Percentiles rank a stretch among this genome's conserved stretches.
Conservation (phyloP, 2,113 vertebrate species). For the Ameiurus melas region DNA sequence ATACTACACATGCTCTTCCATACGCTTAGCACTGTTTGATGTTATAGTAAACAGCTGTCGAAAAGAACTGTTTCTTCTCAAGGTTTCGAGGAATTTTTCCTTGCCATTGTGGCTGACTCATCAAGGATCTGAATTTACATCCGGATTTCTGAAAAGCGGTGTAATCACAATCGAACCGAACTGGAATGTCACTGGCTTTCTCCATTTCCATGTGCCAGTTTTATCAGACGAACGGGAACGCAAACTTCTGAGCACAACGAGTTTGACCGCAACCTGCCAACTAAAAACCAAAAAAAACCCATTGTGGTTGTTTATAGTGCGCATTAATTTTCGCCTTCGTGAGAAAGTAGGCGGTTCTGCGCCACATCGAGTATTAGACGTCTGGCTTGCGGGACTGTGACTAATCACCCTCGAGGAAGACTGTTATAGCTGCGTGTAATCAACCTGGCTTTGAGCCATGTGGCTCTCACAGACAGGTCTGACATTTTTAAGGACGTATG, state of each 20-base stretch:
- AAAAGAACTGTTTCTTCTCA: background rate
- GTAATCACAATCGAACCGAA: background rate
- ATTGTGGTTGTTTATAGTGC: background rate
- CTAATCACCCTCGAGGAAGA: constrained; percentile 14
- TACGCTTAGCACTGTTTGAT: background rate
- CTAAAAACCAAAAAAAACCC: background rate
- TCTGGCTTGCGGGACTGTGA: constrained; percentile 18
- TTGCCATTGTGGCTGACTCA: background rate
- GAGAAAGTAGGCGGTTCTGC: background rate
- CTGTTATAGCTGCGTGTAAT: constrained; percentile 11
- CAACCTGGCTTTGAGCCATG: constrained; percentile 11
- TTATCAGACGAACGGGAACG: background rate
- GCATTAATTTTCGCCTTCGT: background rate
- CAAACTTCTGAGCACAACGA: background rate
- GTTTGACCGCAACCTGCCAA: background rate
- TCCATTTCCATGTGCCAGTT: background rate
- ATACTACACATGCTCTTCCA: background rate
- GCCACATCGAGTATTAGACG: background rate
- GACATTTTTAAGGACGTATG: background rate
- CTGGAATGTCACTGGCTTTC: background rate
- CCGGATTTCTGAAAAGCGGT: background rate
- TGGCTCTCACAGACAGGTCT: background rate
- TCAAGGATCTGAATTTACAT: background rate
- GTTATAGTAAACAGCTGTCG: background rate
- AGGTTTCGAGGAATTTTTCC: background rate